Percentiles rank a stretch among this genome's conserved stretches.
Evolutionary conservation across 2,113 vertebrate genomes (phyloP).

Genomic region (Epinephelus moara): DNA sequence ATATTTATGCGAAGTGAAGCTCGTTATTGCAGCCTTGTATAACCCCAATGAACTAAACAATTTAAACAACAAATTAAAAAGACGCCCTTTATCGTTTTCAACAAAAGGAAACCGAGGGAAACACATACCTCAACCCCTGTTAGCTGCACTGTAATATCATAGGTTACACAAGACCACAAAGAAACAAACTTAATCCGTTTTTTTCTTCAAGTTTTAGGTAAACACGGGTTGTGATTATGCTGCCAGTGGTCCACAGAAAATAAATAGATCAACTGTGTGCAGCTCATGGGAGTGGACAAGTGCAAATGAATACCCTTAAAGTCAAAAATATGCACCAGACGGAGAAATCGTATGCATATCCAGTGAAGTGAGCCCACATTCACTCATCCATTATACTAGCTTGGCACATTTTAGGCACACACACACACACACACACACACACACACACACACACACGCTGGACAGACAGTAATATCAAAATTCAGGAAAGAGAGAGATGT

Average conservation of each 20-base stretch:
- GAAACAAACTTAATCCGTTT: neutral
- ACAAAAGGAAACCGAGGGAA: neutral
- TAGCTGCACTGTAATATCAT: neutral
- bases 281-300: constrained; percentile 58
- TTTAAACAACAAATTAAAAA: neutral
- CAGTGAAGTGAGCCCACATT: constrained; percentile 62
- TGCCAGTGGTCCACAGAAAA: constrained; percentile 40
- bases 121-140: too few relatives aligned
- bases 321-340: constrained; percentile 56
- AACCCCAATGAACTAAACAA: neutral
- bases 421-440: constrained; percentile 24
- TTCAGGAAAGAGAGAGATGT: constrained; percentile 78
- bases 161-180: neutral
- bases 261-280: constrained; percentile 46
- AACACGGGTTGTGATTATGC: constrained; percentile 12
- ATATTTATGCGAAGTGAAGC: neutral
- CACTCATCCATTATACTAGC: constrained; percentile 69
- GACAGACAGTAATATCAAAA: constrained; percentile 80
- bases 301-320: constrained; percentile 53
- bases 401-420: constrained; percentile 65
- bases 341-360: constrained; percentile 55
- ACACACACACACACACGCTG: constrained; percentile 38
- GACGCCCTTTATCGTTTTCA: neutral
- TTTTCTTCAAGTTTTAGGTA: neutral
- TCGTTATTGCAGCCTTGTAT: neutral